Percentiles rank a stretch among this genome's conserved stretches.
These are phyloP conservation scores for Antigone vipio DNA, from an alignment of 2,113 vertebrate genomes.

Conservation along the genomic window DNA sequence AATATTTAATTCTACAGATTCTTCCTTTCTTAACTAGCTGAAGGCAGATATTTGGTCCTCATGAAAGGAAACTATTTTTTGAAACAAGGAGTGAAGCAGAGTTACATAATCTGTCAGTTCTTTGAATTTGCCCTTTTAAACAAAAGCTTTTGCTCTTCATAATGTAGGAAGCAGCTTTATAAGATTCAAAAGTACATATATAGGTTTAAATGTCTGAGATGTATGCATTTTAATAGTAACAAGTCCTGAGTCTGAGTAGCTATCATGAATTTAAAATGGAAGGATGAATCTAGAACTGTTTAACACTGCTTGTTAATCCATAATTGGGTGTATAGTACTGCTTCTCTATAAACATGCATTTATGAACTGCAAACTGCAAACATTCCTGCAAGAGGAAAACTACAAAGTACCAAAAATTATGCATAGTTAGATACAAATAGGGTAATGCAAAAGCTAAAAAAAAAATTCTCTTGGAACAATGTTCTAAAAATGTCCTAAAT, in stretches of 20 bases:
- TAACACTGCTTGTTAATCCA: neutral
- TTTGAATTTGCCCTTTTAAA: neutral
- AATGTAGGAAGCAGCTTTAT: neutral
- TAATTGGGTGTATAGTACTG: neutral
- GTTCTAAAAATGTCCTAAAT: neutral
- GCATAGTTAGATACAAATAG: accelerated
- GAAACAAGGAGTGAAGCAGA: neutral
- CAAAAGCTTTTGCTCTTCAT: neutral
- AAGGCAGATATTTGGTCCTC: neutral
- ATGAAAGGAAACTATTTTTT: neutral
- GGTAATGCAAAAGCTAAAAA: neutral
- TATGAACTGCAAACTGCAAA: neutral
- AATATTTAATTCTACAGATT: neutral
- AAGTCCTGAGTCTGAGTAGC: neutral
- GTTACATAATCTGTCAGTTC: neutral
- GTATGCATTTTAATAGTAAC: neutral
- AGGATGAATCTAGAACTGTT: neutral
- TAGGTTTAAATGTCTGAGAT: neutral
- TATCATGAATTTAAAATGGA: neutral
- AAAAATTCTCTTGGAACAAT: neutral
- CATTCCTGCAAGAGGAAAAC: neutral
- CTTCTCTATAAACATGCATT: neutral
- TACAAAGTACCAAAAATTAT: neutral
- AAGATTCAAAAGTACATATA: neutral
- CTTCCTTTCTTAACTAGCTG: neutral